These are phyloP conservation scores for Lutraria lutraria DNA, from an alignment of 2,888 invertebrate genomes.

Conservation along the genomic window DNA sequence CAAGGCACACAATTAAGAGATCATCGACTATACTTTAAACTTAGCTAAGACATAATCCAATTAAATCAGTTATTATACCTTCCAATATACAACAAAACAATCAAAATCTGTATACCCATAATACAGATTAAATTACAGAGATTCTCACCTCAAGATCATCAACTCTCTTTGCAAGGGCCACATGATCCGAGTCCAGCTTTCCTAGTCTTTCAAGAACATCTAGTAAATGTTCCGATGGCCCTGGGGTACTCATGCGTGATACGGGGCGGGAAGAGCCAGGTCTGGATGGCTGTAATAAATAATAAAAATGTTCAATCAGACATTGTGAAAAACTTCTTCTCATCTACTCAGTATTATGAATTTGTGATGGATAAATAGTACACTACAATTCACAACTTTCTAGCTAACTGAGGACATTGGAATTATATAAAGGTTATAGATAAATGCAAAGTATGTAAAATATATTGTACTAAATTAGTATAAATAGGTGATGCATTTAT, in stretches of 20 bases:
- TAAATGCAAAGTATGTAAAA: background rate
- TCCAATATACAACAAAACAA: too few species aligned
- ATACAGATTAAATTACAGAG: background rate
- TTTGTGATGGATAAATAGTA: background rate
- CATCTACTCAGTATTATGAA: background rate
- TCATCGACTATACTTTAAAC: too few species aligned
- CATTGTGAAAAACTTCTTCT: background rate
- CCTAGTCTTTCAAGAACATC: constrained; percentile 85
- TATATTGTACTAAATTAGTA: background rate
- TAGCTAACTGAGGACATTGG: background rate
- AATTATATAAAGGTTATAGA: constrained; percentile 6
- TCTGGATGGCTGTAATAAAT: constrained; percentile 71
- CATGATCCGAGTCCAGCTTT: constrained; percentile 80
- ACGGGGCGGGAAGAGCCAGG: constrained; percentile 73
- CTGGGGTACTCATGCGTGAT: constrained; percentile 71
- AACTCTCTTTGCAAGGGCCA: constrained; percentile 80
- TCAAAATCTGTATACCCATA: too few species aligned
- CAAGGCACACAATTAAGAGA: too few species aligned
- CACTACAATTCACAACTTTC: background rate
- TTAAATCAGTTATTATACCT: too few species aligned
- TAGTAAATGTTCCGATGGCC: constrained; percentile 82
- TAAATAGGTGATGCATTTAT: background rate
- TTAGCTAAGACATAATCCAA: too few species aligned
- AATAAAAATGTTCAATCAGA: background rate
- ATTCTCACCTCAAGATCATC: constrained; percentile 82